Base-by-base conservation (phyloP, 2,888 invertebrate genomes). In the Temnothorax unifasciatus region DNA sequence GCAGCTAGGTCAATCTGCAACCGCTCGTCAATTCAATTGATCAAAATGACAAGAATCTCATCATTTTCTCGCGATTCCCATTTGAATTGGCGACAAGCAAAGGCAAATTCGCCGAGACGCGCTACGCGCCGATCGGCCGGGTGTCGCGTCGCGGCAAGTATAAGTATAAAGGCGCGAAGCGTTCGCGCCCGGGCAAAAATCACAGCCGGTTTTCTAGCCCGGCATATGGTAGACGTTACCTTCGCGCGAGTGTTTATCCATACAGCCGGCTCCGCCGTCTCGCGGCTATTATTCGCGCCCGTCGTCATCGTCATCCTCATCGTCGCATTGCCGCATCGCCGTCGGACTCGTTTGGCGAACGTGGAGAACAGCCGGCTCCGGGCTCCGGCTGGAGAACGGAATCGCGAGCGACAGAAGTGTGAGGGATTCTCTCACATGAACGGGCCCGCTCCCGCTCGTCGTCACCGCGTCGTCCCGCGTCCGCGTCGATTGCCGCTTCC, bases 201-300 rank as follows among this genome's bases (percentile, higher is more conserved):
- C 91, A 86, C 89, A 88, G 90, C 90, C 90, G 90, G 91, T 92
- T 93, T 59, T 86, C 86, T 85, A 87, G 77, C 69, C 88, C 71
- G 90, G 90, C 93, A 93, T 93, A 91, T 93, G 93, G 93, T 90
- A 93, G 91, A 93, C 92, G 93, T 93, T 92, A 93, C 93, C 93
- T 93, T 86, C 87, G 54, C 69, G 38, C 66, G 76, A 57, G 77
- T 83, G 75, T 82, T 86, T 84, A 68, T 71, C 59, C 83, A 75
- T 29, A 29, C 84, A 90, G 86, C 87, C 89, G 85, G 82, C 76
- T 86, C 85, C 85, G 86, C 57, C 84, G 81, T 87, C 85, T 82
- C 81, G 82, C 86, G 84, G 83, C 63, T 87, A 90, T 91, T 89
- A 89, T 87, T 84, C 82, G 83, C 83, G 77, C 82, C 71, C 63